Conservation (phyloP, 2,113 vertebrate genomes). For the Neogobius melanostomus region DNA sequence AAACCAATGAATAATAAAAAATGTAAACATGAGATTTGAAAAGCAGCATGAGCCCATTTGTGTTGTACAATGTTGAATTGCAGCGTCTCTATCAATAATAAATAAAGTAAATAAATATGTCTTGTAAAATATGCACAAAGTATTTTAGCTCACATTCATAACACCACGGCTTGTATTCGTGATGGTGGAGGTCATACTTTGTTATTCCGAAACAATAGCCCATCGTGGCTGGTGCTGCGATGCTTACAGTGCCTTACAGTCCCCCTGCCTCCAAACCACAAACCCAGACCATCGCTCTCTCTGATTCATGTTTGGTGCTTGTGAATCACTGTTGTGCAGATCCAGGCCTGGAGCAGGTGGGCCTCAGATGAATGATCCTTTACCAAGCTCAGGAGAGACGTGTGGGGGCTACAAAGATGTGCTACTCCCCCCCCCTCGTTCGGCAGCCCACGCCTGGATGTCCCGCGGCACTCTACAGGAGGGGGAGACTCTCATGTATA, state of each 20-base stretch:
- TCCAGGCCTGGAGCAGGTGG: background rate
- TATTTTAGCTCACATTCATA: too few relatives aligned
- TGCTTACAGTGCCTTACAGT: background rate
- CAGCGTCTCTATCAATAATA: too few relatives aligned
- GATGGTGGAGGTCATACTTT: background rate
- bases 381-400: slow-evolving; percentile 1
- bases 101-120: too few relatives aligned
- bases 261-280: background rate
- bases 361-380: slow-evolving; percentile 1
- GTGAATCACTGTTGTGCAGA: background rate
- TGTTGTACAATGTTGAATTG: too few relatives aligned
- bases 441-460: background rate
- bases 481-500: background rate
- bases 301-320: background rate
- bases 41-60: too few relatives aligned
- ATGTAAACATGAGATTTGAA: too few relatives aligned
- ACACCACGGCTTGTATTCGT: background rate
- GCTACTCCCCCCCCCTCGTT: background rate
- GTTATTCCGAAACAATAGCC: background rate
- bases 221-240: background rate
- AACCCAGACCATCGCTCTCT: background rate
- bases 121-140: too few relatives aligned
- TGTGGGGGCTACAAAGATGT: slow-evolving; percentile 5
- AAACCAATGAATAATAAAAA: too few relatives aligned
- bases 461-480: background rate